Percentiles rank a stretch among this genome's conserved stretches.
phyloP scores from a whole-genome alignment of 2,888 invertebrate genomes.

The Rhamphomyia laevipes region DNA sequence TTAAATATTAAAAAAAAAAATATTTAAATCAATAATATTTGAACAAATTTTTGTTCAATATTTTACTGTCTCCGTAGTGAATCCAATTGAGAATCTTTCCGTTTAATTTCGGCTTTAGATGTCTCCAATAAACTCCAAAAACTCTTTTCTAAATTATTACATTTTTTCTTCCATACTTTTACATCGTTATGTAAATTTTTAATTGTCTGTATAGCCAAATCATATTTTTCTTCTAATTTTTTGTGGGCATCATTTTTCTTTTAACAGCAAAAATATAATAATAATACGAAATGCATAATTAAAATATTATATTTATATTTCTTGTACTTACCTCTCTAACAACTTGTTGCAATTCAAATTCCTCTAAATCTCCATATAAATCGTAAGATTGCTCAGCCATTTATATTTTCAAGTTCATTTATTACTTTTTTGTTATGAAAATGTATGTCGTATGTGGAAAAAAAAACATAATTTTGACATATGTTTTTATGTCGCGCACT shows the following conservation, averaged over 20 bases:
- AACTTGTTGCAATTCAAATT: not conserved
- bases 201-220: not conserved
- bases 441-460: too few relatives aligned
- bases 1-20: not conserved
- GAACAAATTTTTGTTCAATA: too few relatives aligned
- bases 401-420: too few relatives aligned
- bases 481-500: too few relatives aligned
- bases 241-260: not conserved
- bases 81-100: not conserved
- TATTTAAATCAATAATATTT: not conserved
- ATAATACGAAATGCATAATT: not conserved
- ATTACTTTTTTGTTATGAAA: too few relatives aligned
- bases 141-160: not conserved
- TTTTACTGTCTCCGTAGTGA: not conserved
- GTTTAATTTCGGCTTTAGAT: not conserved
- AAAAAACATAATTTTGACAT: too few relatives aligned
- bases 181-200: not conserved
- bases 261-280: not conserved
- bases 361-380: not conserved
- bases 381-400: not conserved
- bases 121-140: conserved; percentile 1
- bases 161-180: not conserved
- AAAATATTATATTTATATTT: not conserved
- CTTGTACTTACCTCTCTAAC: not conserved
- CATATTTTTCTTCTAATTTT: not conserved